phyloP scores from a whole-genome alignment of 2,888 invertebrate species.

The Cryptosula pallasiana region DNA sequence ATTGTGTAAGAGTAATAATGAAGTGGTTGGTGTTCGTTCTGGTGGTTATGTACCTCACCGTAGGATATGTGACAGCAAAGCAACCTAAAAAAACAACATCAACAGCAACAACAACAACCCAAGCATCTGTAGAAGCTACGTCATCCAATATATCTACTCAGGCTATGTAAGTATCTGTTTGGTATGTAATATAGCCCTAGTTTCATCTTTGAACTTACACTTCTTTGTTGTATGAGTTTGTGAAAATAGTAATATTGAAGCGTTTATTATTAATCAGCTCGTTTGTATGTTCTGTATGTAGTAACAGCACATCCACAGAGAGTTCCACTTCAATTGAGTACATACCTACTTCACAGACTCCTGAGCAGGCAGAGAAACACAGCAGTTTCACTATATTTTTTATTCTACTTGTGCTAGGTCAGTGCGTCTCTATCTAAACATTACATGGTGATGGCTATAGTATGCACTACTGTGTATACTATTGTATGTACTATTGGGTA shows the following conservation, averaged over 20 bases:
- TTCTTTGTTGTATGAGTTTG: too few species aligned
- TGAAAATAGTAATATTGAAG: too few species aligned
- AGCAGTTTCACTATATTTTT: conserved; percentile 97
- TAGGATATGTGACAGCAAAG: background rate
- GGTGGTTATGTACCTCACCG: background rate
- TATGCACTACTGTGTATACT: too few species aligned
- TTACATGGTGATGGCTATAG: too few species aligned
- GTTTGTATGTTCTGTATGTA: background rate
- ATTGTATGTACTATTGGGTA: too few species aligned
- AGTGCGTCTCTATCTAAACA: too few species aligned
- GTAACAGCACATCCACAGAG: background rate
- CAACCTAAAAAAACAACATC: background rate
- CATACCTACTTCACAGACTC: background rate
- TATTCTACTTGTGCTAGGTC: conserved; percentile 80
- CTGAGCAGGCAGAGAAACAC: conserved; percentile 77
- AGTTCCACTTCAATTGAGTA: background rate
- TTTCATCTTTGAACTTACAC: background rate
- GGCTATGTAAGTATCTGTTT: background rate
- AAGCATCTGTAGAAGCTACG: too few species aligned
- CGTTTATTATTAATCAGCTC: too few species aligned
- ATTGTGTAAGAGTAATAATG: background rate
- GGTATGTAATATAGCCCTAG: background rate
- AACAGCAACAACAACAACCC: background rate
- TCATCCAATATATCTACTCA: background rate
- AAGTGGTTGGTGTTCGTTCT: background rate